These are phyloP conservation scores for Microctonus hyperodae DNA, from an alignment of 2,888 invertebrate genomes.

Conservation along the genomic window DNA sequence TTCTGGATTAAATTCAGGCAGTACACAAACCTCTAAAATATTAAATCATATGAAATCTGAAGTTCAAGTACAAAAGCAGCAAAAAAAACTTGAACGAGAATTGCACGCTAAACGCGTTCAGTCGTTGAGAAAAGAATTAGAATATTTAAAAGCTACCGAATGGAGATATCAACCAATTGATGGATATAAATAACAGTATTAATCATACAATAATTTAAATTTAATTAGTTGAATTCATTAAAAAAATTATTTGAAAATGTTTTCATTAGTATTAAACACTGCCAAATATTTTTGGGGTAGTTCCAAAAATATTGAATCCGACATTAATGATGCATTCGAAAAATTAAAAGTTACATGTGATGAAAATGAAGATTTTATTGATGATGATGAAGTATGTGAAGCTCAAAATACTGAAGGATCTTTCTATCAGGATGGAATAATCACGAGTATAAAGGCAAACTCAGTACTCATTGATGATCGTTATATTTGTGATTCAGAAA, in stretches of 20 bases:
- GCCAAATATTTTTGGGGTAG: constrained; percentile 38
- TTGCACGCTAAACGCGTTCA: constrained; percentile 77
- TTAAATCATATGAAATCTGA: constrained; percentile 67
- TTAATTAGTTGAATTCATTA: not conserved
- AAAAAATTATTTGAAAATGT: constrained; percentile 57
- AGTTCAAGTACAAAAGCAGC: constrained; percentile 66
- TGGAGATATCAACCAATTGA: constrained; percentile 77
- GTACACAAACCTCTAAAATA: constrained; percentile 57
- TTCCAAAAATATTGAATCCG: constrained; percentile 30
- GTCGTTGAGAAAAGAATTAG: constrained; percentile 76
- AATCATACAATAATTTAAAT: not conserved
- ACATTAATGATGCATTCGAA: constrained; percentile 44
- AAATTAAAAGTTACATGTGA: constrained; percentile 25
- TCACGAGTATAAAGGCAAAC: constrained; percentile 67
- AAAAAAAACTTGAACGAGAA: constrained; percentile 70
- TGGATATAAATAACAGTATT: constrained; percentile 29
- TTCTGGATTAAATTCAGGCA: constrained; percentile 51
- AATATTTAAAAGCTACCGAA: constrained; percentile 79
- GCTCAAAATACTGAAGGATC: constrained; percentile 38
- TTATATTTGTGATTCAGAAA: constrained; percentile 66
- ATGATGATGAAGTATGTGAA: not conserved
- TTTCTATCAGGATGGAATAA: constrained; percentile 64
- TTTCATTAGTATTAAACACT: constrained; percentile 62
- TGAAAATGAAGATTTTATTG: not conserved
- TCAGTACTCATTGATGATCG: constrained; percentile 70